Evolutionary conservation across 2,113 vertebrate genomes (phyloP).

Genomic region (Choloepus hoffmanni): DNA sequence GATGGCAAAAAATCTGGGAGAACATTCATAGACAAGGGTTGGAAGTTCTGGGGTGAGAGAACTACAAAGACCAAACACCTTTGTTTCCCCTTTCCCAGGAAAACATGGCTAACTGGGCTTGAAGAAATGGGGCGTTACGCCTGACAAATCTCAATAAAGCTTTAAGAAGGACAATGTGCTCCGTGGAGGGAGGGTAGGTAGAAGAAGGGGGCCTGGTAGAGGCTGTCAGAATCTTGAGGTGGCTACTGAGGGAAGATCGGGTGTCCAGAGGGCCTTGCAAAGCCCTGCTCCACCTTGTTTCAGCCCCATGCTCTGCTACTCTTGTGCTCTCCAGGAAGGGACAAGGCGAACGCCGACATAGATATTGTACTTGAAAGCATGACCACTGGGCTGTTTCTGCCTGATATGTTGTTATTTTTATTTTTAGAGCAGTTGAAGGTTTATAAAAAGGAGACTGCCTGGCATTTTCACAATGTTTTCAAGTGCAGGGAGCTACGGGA

Average conservation of each 20-base stretch:
- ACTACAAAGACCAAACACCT: background rate
- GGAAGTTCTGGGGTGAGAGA: background rate
- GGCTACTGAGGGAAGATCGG: too few relatives aligned
- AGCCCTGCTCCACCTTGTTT: background rate
- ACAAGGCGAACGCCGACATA: background rate
- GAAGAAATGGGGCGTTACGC: background rate
- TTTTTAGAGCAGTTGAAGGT: too few relatives aligned
- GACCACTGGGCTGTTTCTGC: background rate
- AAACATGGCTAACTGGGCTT: background rate
- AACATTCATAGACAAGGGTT: background rate
- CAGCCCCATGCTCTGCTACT: background rate
- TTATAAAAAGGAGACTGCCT: background rate
- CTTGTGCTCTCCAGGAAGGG: background rate
- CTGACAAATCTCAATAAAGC: background rate
- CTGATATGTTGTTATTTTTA: background rate
- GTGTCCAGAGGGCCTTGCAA: background rate
- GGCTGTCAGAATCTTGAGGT: background rate
- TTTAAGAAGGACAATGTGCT: background rate
- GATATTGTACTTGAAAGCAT: background rate
- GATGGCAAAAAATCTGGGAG: background rate
- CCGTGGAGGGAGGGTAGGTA: background rate
- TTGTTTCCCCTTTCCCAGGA: background rate
- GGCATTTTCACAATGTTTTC: background rate
- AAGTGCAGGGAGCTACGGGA: background rate
- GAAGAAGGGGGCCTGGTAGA: background rate